These are phyloP conservation scores for Pelmatolapia mariae DNA, from an alignment of 2,113 vertebrate species.

Conservation along the genomic window DNA sequence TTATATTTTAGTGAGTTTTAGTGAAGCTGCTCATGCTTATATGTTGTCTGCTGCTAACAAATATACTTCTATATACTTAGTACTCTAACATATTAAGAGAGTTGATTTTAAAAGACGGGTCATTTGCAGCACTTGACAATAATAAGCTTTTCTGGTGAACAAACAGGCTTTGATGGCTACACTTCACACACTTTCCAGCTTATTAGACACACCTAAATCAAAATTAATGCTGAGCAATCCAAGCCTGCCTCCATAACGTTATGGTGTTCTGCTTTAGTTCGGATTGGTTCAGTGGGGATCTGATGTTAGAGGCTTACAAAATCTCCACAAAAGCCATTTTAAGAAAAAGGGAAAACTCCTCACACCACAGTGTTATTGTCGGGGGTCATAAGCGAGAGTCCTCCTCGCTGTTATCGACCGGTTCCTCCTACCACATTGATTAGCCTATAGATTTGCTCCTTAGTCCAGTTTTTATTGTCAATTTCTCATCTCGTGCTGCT, in stretches of 20 bases:
- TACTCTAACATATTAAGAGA: background rate
- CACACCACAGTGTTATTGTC: background rate
- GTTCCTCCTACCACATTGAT: background rate
- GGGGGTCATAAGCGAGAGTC: background rate
- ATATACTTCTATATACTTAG: background rate
- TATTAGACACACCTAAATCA: background rate
- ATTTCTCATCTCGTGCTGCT: background rate
- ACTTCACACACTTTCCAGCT: background rate
- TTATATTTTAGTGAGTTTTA: background rate
- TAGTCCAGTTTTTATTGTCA: background rate
- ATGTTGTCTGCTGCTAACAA: background rate
- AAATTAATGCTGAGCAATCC: background rate
- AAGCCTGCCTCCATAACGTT: background rate
- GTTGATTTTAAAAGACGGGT: background rate
- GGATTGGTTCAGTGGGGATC: background rate
- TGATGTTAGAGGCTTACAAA: background rate
- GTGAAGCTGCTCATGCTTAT: background rate
- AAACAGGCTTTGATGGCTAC: background rate
- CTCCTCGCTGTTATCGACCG: background rate
- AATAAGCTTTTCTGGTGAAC: background rate
- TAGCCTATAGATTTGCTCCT: background rate
- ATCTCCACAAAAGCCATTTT: background rate
- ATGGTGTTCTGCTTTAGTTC: background rate
- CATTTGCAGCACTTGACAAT: background rate
- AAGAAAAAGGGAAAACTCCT: background rate